These are phyloP conservation scores for Ceyx cyanopectus DNA, from an alignment of 2,113 vertebrate genomes.

Conservation along the genomic window DNA sequence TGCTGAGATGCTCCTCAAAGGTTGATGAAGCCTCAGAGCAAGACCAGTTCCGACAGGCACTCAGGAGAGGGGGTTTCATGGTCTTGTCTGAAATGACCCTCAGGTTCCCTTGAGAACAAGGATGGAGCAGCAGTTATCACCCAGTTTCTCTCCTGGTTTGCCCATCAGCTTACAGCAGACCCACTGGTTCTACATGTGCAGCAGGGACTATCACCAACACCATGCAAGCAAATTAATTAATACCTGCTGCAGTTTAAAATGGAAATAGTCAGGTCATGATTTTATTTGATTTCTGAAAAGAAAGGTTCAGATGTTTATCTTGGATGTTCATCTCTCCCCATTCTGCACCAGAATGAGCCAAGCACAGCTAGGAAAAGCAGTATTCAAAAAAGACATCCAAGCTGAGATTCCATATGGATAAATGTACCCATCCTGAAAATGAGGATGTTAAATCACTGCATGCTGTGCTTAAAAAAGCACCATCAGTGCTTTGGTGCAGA, in stretches of 20 bases:
- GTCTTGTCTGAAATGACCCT: background rate
- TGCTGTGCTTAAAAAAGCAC: background rate
- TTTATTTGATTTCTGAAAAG: background rate
- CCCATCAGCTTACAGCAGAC: background rate
- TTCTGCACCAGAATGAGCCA: background rate
- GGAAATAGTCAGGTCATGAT: background rate
- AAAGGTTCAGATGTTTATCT: background rate
- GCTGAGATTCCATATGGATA: background rate
- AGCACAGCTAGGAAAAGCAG: background rate
- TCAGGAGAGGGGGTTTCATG: background rate
- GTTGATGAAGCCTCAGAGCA: background rate
- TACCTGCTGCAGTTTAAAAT: background rate
- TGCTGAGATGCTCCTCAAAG: no score
- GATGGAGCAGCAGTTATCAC: background rate
- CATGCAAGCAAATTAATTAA: background rate
- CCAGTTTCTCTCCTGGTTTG: background rate
- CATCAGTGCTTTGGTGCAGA: background rate
- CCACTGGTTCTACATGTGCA: background rate
- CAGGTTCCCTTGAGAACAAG: background rate
- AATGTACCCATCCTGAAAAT: background rate
- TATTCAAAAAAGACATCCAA: background rate
- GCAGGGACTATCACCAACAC: background rate
- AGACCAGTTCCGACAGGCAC: background rate
- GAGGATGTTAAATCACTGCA: conserved; percentile 11
- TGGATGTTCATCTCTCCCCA: background rate